A percentile compares a stretch with the other conserved stretches of the same genome.
phyloP scores from a whole-genome alignment of 2,113 vertebrate genomes.

The Hippocampus guttulatus region DNA sequence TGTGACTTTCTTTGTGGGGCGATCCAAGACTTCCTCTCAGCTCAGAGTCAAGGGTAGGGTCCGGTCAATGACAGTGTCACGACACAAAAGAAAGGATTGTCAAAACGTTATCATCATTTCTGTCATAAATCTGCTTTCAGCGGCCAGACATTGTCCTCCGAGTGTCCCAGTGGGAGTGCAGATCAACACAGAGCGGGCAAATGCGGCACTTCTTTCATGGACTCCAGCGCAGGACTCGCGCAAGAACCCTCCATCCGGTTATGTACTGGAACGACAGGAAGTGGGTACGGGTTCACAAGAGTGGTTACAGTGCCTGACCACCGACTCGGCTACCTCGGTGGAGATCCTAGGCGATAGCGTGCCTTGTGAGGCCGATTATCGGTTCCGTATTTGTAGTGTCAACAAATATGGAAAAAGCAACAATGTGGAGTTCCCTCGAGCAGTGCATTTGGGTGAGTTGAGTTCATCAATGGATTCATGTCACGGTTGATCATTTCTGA shows the following conservation, averaged over 20 bases:
- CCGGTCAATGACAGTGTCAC: not conserved
- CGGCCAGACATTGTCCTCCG: slow-evolving; percentile 80
- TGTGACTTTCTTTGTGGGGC: slow-evolving; percentile 82
- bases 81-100: not conserved
- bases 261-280: slow-evolving; percentile 86
- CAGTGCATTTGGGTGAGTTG: slow-evolving; percentile 84
- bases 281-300: slow-evolving; percentile 77
- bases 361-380: slow-evolving; percentile 84
- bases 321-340: slow-evolving; percentile 80
- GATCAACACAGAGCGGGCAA: slow-evolving; percentile 83
- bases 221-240: slow-evolving; percentile 76
- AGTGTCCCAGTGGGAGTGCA: slow-evolving; percentile 79
- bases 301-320: slow-evolving; percentile 90
- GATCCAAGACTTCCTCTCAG: slow-evolving; percentile 87
- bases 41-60: slow-evolving; percentile 89
- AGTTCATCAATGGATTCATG: not conserved
- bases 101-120: not conserved
- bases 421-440: slow-evolving; percentile 83
- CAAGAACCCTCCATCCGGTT: slow-evolving; percentile 77
- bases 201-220: slow-evolving; percentile 86
- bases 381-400: slow-evolving; percentile 84
- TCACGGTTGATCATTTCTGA: not conserved
- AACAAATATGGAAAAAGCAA: slow-evolving; percentile 86
- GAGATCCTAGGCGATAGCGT: slow-evolving; percentile 88
- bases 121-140: slow-evolving; percentile 55